Evolutionary conservation across 1,140 invertebrate genomes (phyloP), one percentile per base, ranked within the genome.

Genomic region (Cotesia chilonis): DNA sequence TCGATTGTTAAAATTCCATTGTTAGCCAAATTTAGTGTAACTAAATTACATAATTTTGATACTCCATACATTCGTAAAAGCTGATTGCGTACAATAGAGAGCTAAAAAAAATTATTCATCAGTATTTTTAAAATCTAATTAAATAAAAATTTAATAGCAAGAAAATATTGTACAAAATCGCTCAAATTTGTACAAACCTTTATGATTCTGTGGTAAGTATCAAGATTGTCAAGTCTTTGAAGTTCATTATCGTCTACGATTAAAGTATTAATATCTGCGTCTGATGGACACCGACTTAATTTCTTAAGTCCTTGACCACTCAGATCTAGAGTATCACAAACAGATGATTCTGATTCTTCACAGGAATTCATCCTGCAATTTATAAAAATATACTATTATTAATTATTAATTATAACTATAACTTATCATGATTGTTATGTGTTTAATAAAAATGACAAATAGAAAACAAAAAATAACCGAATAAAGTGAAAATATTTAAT

Each of bases 1-100:
- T 97, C 95, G 79, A 97, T 96, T 36, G 92, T 92, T 5, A 95
- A 88, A 73, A 97, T 95, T 64, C 92, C 92, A 88, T 97, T 97
- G 83, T 95, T 92, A 63, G 94, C 92, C 36, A 97, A 88, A 85
- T 95, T 94, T 74, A 97, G 85, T 35, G 93, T 91, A 12, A 94
- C 91, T 51, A 97, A 87, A 82, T 93, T 92, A 75, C 92, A 91
- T 59, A 97, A 87, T 68, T 92, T 90, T 64, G 92, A 92, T 37
- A 97, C 92, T 64, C 94, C 93, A 86, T 93, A 93, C 94, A 97
- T 96, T 47, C 94, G 90, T 17, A 96, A 85, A 59, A 97, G 82
- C 80, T 94, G 92, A 86, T 97, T 97, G 78, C 92, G 91, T 78
- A 91, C 92, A 80, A 94, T 90, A 63, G 94, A 96, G 57, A 96